These are phyloP conservation scores for Sminthurides bifidus DNA, from an alignment of 1,140 invertebrate genomes.

Conservation along the genomic window DNA sequence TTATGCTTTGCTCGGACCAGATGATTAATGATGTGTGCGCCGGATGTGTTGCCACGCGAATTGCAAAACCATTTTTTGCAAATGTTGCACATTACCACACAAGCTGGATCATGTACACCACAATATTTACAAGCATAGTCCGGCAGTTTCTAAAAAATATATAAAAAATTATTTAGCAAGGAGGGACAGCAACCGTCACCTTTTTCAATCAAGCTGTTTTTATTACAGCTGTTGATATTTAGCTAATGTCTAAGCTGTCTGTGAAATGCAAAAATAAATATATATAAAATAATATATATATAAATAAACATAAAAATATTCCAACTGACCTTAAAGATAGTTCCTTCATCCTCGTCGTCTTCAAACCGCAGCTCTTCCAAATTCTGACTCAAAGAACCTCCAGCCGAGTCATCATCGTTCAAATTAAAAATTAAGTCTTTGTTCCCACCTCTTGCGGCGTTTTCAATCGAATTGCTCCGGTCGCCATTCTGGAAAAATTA, in stretches of 20 bases:
- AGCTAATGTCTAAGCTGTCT: background rate
- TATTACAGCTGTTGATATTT: too few relatives aligned
- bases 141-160: conserved; percentile 56
- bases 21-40: conserved; percentile 98
- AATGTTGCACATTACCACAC: conserved; percentile 94
- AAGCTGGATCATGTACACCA: conserved; percentile 94
- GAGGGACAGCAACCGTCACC: too few relatives aligned
- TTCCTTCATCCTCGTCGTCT: conserved; percentile 79
- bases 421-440: conserved; percentile 4
- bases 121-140: conserved; percentile 97
- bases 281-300: background rate
- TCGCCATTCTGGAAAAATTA: conserved; percentile 8
- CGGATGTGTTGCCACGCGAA: conserved; percentile 92
- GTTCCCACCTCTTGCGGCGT: too few relatives aligned
- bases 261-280: conserved; percentile 2
- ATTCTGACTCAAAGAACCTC: conserved; percentile 57
- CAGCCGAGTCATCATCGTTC: conserved; percentile 29
- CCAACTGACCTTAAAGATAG: conserved; percentile 57
- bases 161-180: conserved; percentile 7
- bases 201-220: too few relatives aligned
- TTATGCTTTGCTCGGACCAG: conserved; percentile 96
- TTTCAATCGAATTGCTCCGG: conserved; percentile 2
- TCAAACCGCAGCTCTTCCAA: conserved; percentile 75
- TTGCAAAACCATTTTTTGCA: conserved; percentile 99
- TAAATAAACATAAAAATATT: background rate